Evolutionary conservation across 1,140 invertebrate genomes (phyloP).

Genomic region (Pseudomyrmex dendroicus): DNA sequence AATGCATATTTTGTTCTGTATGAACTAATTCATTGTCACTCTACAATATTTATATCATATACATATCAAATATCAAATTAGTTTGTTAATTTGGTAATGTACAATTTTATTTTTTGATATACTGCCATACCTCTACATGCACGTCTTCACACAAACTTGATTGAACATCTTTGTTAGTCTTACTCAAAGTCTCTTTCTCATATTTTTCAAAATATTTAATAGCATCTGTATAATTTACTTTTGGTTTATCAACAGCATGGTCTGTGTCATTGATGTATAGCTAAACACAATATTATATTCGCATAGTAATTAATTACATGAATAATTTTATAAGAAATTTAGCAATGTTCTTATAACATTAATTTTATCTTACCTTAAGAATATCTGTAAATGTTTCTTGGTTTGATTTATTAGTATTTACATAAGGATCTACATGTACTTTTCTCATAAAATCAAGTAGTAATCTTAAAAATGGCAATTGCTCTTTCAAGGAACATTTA

Average conservation of each 20-base stretch:
- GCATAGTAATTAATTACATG: neutral
- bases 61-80: conserved; percentile 1
- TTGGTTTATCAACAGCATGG: conserved; percentile 18
- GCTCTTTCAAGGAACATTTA: conserved; percentile 61
- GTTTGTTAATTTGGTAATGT: neutral
- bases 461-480: conserved; percentile 56
- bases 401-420: neutral
- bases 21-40: neutral
- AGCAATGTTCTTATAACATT: neutral
- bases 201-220: conserved; percentile 57
- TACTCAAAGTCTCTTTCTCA: conserved; percentile 11
- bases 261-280: conserved; percentile 16
- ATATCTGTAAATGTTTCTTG: conserved; percentile 31
- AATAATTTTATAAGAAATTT: neutral
- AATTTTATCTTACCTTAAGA: conserved; percentile 6
- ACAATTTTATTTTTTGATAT: neutral
- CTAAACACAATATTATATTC: conserved; percentile 13
- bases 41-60: conserved; percentile 32
- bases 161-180: conserved; percentile 10
- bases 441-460: conserved; percentile 66
- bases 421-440: conserved; percentile 40
- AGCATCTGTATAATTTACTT: conserved; percentile 58
- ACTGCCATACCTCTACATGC: neutral
- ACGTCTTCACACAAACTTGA: neutral
- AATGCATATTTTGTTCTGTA: neutral